Evolutionary conservation across 2,888 invertebrate species (phyloP).

Genomic region (Spisula solida): DNA sequence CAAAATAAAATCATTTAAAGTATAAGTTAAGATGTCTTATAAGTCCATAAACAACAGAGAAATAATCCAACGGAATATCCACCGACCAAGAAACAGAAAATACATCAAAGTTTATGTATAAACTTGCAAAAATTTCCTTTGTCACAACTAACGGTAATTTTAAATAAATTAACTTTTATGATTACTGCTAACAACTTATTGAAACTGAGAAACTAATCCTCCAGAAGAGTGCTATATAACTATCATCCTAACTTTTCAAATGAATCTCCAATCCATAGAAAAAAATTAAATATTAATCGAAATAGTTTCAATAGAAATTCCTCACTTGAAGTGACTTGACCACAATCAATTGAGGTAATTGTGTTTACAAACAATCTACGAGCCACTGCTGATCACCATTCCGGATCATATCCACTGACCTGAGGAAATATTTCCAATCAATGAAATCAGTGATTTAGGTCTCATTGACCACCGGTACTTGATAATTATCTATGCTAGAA

Average conservation of each 20-base stretch:
- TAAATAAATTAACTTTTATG: background rate
- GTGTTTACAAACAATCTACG: background rate
- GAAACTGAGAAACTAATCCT: no score
- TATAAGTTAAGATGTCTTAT: no score
- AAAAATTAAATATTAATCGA: background rate
- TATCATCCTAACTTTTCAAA: background rate
- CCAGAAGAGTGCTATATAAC: background rate
- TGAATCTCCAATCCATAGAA: background rate
- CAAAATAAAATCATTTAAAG: background rate
- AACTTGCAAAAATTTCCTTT: background rate
- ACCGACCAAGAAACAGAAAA: background rate
- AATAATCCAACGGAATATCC: background rate
- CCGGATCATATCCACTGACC: background rate
- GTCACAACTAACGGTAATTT: background rate
- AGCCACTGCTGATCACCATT: background rate
- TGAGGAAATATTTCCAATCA: slow-evolving; percentile 32
- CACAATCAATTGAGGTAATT: background rate
- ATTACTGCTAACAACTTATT: background rate
- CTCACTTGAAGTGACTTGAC: background rate
- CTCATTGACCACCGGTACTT: slow-evolving; percentile 32
- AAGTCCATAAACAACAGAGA: background rate
- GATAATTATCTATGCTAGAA: slow-evolving; percentile 7
- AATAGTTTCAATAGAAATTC: background rate
- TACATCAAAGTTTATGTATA: background rate
- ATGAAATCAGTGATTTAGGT: background rate